Percentiles rank a stretch among this genome's conserved stretches.
phyloP scores from a whole-genome alignment of 2,888 invertebrate species.

The Eupithecia tripunctaria region DNA sequence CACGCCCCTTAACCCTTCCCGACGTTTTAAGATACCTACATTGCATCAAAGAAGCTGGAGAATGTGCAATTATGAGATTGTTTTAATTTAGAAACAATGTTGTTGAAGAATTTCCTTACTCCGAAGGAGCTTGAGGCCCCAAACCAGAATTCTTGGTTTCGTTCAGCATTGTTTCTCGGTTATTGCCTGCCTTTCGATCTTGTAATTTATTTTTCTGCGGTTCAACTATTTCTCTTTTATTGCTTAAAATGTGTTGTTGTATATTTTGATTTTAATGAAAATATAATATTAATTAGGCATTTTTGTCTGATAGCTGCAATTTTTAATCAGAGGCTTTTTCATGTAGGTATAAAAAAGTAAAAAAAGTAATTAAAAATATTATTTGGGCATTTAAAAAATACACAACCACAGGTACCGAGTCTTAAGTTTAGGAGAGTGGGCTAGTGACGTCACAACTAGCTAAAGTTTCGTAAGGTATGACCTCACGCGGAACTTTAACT shows the following conservation, averaged over 20 bases:
- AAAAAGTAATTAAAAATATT: not conserved
- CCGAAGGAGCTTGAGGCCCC: constrained; percentile 73
- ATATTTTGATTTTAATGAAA: constrained; percentile 16
- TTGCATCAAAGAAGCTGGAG: constrained; percentile 82
- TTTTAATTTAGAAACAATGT: constrained; percentile 85
- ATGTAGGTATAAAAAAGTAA: not conserved
- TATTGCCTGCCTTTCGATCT: constrained; percentile 70
- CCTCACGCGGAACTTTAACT: too few species aligned
- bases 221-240: constrained; percentile 43
- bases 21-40: constrained; percentile 61
- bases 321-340: too few species aligned
- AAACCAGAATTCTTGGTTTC: constrained; percentile 82
- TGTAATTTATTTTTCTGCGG: constrained; percentile 61
- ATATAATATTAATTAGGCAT: constrained; percentile 20
- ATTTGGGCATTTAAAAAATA: too few species aligned
- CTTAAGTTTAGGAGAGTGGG: too few species aligned
- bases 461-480: too few species aligned
- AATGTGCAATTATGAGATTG: constrained; percentile 85
- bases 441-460: too few species aligned
- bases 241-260: not conserved
- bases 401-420: too few species aligned
- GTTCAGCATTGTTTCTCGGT: constrained; percentile 76
- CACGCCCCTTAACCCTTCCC: constrained; percentile 50
- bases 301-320: not conserved
- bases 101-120: constrained; percentile 80